Evolutionary conservation across 2,113 vertebrate species (phyloP).

Genomic region (Paratilapia polleni): DNA sequence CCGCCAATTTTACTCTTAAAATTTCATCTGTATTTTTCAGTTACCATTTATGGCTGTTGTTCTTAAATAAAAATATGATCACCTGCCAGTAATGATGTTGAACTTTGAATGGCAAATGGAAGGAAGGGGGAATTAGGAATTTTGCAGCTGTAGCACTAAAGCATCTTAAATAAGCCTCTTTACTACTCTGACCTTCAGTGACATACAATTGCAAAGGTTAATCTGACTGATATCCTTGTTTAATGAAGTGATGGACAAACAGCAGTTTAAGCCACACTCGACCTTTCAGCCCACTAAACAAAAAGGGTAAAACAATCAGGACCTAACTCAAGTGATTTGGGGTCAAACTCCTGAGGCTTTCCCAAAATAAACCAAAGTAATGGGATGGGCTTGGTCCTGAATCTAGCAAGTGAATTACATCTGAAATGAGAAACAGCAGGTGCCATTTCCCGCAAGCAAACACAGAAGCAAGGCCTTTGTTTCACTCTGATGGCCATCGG

Average conservation of each 20-base stretch:
- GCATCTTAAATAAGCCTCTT: not conserved
- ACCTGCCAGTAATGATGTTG: not conserved
- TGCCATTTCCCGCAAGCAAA: slow-evolving; percentile 56
- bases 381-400: slow-evolving; percentile 30
- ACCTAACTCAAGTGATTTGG: not conserved
- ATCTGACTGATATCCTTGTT: not conserved
- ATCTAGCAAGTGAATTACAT: slow-evolving; percentile 53
- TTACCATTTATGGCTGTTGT: no score
- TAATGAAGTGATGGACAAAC: not conserved
- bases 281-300: not conserved
- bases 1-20: not conserved
- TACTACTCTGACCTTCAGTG: not conserved
- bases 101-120: not conserved
- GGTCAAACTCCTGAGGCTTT: slow-evolving; percentile 40
- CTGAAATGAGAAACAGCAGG: slow-evolving; percentile 70
- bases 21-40: not conserved
- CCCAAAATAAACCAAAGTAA: slow-evolving; percentile 40
- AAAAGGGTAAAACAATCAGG: slow-evolving; percentile 13
- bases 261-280: not conserved
- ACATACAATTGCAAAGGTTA: not conserved
- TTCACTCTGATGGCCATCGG: slow-evolving; percentile 61
- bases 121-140: not conserved
- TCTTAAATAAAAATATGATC: no score
- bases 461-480: slow-evolving; percentile 55
- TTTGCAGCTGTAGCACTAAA: not conserved